Evolutionary conservation across 2,797 vertebrate species (phyloP).

Genomic region (Dendrocincla tyrannina): DNA sequence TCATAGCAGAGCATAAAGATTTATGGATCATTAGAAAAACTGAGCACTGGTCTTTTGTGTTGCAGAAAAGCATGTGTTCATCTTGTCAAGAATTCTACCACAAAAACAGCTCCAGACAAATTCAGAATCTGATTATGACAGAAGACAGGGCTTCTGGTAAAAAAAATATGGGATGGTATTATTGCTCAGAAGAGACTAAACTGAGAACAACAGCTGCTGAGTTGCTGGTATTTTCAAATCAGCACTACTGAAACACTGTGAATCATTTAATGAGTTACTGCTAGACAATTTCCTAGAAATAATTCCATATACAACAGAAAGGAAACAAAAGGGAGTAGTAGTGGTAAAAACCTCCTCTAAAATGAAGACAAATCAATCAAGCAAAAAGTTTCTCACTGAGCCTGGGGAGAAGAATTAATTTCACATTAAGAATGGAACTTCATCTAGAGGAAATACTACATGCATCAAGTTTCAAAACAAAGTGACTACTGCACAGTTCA

Average conservation of each 20-base stretch:
- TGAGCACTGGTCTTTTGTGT: neutral
- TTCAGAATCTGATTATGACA: neutral
- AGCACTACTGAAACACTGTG: neutral
- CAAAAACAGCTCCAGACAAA: neutral
- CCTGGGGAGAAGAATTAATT: rapidly evolving
- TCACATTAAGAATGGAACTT: neutral
- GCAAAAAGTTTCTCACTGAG: neutral
- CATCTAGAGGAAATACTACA: neutral
- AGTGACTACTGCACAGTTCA: neutral
- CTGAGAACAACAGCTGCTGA: neutral
- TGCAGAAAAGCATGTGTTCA: neutral
- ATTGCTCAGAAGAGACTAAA: neutral
- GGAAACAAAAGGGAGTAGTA: neutral
- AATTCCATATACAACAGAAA: neutral
- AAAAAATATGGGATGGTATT: neutral
- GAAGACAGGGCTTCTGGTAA: neutral
- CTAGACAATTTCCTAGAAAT: neutral
- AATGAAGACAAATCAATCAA: neutral
- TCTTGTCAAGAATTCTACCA: neutral
- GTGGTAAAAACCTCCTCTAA: neutral
- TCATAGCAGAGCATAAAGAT: neutral
- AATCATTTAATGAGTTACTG: neutral
- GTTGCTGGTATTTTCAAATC: neutral
- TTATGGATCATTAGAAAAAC: neutral
- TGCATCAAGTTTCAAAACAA: neutral